phyloP scores from a whole-genome alignment of 64 coral and sea anemone genomes.

The Platygyra sinensis region DNA sequence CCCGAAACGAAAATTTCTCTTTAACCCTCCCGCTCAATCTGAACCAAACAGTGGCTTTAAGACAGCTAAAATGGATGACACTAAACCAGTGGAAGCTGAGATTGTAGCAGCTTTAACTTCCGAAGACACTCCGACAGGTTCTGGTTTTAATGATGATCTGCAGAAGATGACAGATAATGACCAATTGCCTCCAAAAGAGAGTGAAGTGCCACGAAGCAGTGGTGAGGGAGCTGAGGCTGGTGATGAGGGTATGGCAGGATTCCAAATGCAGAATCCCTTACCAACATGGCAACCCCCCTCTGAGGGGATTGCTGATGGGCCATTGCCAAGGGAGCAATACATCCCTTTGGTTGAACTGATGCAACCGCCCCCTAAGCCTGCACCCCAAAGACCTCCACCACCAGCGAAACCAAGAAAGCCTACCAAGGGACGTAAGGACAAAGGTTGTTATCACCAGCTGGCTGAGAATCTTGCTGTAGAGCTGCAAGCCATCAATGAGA shows the following conservation, averaged over 20 bases:
- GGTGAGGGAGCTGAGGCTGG: not conserved
- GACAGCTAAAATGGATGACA: conserved; percentile 42
- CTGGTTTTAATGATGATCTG: not conserved
- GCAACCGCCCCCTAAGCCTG: not conserved
- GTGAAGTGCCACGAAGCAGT: not conserved
- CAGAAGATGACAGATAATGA: not conserved
- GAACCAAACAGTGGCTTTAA: conserved; percentile 1
- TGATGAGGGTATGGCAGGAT: not conserved
- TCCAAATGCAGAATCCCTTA: not conserved
- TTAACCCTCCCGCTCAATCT: not conserved
- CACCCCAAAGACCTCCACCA: not conserved
- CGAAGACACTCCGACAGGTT: not conserved
- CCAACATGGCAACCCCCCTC: not conserved
- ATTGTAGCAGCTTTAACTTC: not conserved
- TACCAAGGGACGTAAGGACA: conserved; percentile 49
- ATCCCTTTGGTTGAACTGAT: not conserved
- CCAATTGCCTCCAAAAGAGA: not conserved
- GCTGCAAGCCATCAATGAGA: conserved; percentile 57
- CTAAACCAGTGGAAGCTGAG: too few species aligned
- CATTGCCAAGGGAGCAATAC: not conserved
- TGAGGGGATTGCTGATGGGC: not conserved
- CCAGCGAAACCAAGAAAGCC: not conserved
- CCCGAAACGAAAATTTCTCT: conserved; percentile 23
- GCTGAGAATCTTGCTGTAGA: conserved; percentile 64
- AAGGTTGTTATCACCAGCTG: conserved; percentile 67